Conservation (phyloP, 2,888 invertebrate genomes). For the Physocephala rufipes region DNA sequence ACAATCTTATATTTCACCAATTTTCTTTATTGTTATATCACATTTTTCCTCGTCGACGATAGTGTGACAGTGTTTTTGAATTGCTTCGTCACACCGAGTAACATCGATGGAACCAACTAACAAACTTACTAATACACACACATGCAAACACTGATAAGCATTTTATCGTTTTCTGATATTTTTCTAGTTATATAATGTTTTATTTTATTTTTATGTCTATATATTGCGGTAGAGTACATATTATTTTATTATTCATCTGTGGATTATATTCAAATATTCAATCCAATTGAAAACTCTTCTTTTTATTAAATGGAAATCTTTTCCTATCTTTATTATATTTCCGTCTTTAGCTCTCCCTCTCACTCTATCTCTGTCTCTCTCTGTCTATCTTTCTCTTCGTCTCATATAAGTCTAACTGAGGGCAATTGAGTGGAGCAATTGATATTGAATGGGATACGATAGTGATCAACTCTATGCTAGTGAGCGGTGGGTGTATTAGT, state of each 20-base stretch:
- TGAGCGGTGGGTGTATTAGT: too few relatives aligned
- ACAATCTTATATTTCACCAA: too few relatives aligned
- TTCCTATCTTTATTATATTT: not conserved
- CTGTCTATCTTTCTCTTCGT: too few relatives aligned
- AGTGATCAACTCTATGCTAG: too few relatives aligned
- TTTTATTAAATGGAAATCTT: not conserved
- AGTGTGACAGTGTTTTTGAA: too few relatives aligned
- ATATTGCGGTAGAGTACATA: not conserved
- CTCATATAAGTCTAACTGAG: too few relatives aligned
- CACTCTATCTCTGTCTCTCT: not conserved
- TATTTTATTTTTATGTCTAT: conserved; percentile 1
- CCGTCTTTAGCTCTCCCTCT: not conserved
- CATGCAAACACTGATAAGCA: conserved; percentile 8
- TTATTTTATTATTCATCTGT: conserved; percentile 20
- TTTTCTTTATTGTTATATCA: too few relatives aligned
- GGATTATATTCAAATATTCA: conserved; percentile 29
- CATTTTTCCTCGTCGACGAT: too few relatives aligned
- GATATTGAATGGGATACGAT: too few relatives aligned
- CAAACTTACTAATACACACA: not conserved
- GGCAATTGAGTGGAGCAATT: too few relatives aligned
- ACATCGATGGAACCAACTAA: not conserved
- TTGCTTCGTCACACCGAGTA: too few relatives aligned
- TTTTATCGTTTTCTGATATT: not conserved
- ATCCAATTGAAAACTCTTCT: conserved; percentile 6
- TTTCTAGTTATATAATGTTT: conserved; percentile 10